A percentile compares a stretch with the other conserved stretches of the same genome.
Evolutionary conservation across 2,113 vertebrate species (phyloP).

Genomic region (Bucco capensis): DNA sequence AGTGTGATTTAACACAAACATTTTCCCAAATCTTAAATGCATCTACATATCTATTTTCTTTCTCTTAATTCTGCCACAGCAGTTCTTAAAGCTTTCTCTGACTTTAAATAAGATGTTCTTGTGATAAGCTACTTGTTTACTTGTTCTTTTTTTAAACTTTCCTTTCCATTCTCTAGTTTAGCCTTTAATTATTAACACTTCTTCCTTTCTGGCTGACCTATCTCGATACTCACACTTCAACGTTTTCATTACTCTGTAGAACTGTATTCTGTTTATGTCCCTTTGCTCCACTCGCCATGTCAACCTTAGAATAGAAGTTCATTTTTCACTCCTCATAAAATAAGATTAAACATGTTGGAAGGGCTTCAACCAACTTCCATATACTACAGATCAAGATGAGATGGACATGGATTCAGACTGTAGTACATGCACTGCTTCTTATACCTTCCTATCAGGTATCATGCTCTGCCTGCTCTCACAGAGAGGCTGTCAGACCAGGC

Average conservation of each 20-base stretch:
- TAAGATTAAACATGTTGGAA: background rate
- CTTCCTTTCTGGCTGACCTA: slow-evolving; percentile 59
- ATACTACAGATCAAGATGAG: background rate
- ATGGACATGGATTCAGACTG: background rate
- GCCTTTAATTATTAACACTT: slow-evolving; percentile 59
- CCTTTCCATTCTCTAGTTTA: slow-evolving; percentile 49
- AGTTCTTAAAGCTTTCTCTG: background rate
- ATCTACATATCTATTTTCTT: background rate
- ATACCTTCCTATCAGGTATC: background rate
- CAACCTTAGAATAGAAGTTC: background rate
- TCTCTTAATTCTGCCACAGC: background rate
- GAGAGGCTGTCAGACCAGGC: background rate
- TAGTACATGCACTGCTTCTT: background rate
- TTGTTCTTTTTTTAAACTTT: slow-evolving; percentile 53
- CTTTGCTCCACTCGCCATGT: background rate
- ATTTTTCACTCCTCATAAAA: background rate
- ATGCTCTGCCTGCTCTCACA: background rate
- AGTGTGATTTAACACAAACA: background rate
- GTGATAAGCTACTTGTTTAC: background rate
- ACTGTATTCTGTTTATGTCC: background rate
- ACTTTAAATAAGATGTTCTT: background rate
- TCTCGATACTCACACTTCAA: slow-evolving; percentile 5
- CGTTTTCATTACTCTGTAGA: background rate
- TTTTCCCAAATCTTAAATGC: background rate
- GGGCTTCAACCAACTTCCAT: background rate